Evolutionary conservation across 2,113 vertebrate genomes (phyloP), one percentile per base, ranked within the genome.

Genomic region (Sinocyclocheilus grahami): DNA sequence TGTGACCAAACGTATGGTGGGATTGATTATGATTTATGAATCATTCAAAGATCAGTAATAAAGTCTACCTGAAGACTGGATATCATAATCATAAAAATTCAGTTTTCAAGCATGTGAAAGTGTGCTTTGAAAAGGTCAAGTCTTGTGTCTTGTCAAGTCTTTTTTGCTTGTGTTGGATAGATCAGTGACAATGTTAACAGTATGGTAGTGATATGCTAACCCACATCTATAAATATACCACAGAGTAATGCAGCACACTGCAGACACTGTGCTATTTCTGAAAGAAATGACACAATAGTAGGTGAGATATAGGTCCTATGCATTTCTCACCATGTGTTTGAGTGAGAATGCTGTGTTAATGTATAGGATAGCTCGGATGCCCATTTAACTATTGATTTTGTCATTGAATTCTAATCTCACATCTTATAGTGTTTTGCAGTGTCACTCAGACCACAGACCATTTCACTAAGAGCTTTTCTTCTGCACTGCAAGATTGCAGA

Each of bases 401-500:
- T 48, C 13, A 51, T 6, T 51, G 12, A 3, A 76, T 76, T 76
- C 42, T 76, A 24, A 51, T 13, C 37, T 77, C 42, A 30, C 18
- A 55, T 75, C 39, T 55, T 30, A 78, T 16, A 48, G 10, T 22
- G 14, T 71, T 30, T 75, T 85, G 53, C 37, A 48, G 14, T 60
- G 79, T 60, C 72, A 78, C 60, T 77, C 77, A 42, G 80, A 65
- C 82, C 74, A 86, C 10, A 3, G 20, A 48, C 63, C 84, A 86
- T 83, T 86, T 85, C 48, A 85, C 60, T 82, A 71, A 82, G 37
- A 78, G 84, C 71, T 88, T 82, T 77, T 62, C 37, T 83, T 22
- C 27, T 74, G 55, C 58, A 13, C 76, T 51, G 74, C 37, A 78
- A 55, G 72, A 72, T 85, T 62, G 24, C 46, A 33, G 37, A 81